Conservation (phyloP, 1,140 invertebrate species). For the Anoplolepis gracilipes region DNA sequence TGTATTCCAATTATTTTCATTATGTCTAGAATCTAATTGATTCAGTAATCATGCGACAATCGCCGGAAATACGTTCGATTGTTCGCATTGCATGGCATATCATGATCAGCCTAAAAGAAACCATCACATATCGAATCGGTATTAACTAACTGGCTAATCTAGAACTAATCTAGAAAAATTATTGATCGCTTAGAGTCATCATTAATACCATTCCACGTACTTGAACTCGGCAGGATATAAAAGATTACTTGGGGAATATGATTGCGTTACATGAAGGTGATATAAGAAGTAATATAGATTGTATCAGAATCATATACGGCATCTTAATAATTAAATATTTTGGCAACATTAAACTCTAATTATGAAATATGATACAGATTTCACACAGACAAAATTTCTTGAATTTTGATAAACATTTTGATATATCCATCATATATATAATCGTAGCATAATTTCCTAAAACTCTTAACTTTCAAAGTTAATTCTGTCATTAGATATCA, state of each 20-base stretch:
- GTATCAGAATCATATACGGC: neutral
- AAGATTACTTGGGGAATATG: neutral
- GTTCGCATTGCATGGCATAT: neutral
- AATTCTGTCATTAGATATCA: neutral
- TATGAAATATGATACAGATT: too few relatives aligned
- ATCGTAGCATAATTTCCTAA: neutral
- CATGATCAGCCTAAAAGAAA: neutral
- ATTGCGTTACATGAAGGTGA: neutral
- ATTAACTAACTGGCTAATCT: slow-evolving; percentile 16
- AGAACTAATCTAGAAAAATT: slow-evolving; percentile 17
- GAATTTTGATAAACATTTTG: neutral
- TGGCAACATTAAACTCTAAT: too few relatives aligned
- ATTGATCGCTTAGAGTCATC: slow-evolving; percentile 7
- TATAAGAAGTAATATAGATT: neutral
- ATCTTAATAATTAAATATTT: neutral
- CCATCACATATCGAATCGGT: neutral
- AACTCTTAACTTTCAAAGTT: neutral
- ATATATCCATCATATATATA: neutral
- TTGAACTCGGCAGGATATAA: slow-evolving; percentile 13
- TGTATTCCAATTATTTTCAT: slow-evolving; percentile 84
- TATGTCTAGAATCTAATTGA: slow-evolving; percentile 78
- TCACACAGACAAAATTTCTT: neutral
- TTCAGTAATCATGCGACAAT: slow-evolving; percentile 82
- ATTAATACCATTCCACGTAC: slow-evolving; percentile 8
- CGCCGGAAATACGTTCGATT: slow-evolving; percentile 79